Evolutionary conservation across 2,113 vertebrate species (phyloP), one percentile per base, ranked within the genome.

Genomic region (Columba janthina): DNA sequence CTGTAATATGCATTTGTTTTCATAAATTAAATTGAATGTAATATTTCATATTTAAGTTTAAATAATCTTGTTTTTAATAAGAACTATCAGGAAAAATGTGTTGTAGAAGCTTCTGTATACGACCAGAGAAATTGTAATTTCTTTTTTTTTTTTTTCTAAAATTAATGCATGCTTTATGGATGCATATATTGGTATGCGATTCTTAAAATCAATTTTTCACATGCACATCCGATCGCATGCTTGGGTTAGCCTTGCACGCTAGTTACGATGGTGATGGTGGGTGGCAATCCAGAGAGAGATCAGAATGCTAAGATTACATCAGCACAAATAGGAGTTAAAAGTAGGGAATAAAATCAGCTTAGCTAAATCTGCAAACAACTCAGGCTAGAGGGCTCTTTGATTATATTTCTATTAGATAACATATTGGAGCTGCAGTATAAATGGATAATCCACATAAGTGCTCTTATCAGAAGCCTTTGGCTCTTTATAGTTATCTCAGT

Each of bases 381-480:
- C 87, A 58, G 46, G 57, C 78, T 94, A 53, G 76, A 96, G 84
- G 64, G 20, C 24, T 90, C 85, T 94, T 95, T 54, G 76, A 96
- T 97, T 97, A 66, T 95, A 88, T 97, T 96, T 81, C 79, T 92
- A 19, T 61, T 93, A 95, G 86, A 96, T 97, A 96, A 95, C 80
- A 75, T 96, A 80, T 97, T 93, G 96, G 87, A 96, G 85, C 44
- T 96, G 77, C 50, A 94, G 31, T 51, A 87, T 93, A 96, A 97
- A 97, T 97, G 88, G 82, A 97, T 97, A 97, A 97, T 94, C 85
- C 89, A 92, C 83, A 62, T 93, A 97, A 96, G 75, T 92, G 44
- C 48, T 96, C 82, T 97, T 97, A 97, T 95, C 89, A 96, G 90
- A 96, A 94, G 17, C 70, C 92, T 95, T 81, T 95, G 89, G 80